Conservation (phyloP, 1,140 invertebrate species). For the Drosophila santomea region DNA sequence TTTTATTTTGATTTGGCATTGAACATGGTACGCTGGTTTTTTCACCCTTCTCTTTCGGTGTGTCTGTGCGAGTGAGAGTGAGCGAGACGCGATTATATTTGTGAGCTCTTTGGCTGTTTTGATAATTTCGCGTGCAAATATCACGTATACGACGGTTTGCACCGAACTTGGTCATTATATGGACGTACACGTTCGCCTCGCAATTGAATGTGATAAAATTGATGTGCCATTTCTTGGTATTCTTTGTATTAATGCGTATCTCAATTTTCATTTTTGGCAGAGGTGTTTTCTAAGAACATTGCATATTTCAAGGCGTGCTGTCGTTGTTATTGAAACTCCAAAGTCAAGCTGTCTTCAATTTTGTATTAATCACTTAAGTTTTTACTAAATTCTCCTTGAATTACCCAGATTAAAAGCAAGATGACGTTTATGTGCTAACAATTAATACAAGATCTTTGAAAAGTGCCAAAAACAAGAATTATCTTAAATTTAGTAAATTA, state of each 20-base stretch:
- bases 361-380: neutral
- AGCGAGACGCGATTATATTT: constrained; percentile 15
- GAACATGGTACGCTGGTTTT: constrained; percentile 78
- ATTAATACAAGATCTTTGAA: constrained; percentile 6
- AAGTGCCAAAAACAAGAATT: constrained; percentile 32
- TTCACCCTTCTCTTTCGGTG: constrained; percentile 69
- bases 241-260: constrained; percentile 6
- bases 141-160: constrained; percentile 63
- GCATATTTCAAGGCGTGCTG: neutral
- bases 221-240: constrained; percentile 12
- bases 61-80: constrained; percentile 11
- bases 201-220: constrained; percentile 70
- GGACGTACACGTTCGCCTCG: constrained; percentile 57
- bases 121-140: constrained; percentile 79
- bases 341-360: neutral
- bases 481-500: neutral
- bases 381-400: neutral
- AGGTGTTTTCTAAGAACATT: neutral
- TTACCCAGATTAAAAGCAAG: constrained; percentile 22
- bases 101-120: constrained; percentile 48
- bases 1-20: constrained; percentile 72
- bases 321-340: constrained; percentile 17
- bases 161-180: constrained; percentile 65
- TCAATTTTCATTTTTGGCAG: constrained; percentile 1
- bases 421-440: constrained; percentile 51